Conservation (phyloP, 2,797 vertebrate species). For the Acropternis orthonyx region DNA sequence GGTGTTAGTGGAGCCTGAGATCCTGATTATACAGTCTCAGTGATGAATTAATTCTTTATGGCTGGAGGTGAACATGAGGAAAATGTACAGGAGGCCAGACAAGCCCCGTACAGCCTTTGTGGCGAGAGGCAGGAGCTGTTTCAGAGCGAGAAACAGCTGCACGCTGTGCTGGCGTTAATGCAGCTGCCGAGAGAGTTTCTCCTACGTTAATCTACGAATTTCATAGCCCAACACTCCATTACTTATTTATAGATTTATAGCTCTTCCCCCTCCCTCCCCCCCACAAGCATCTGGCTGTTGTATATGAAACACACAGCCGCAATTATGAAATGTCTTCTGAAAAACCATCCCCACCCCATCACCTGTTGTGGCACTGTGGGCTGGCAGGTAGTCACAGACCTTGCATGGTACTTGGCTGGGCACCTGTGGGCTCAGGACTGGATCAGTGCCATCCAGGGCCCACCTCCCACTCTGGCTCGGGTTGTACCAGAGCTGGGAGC, state of each 20-base stretch:
- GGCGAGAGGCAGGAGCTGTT: background rate
- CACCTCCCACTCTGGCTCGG: background rate
- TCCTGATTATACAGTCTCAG: background rate
- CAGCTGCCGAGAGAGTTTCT: background rate
- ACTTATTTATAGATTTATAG: conserved; percentile 18
- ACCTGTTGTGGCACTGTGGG: fast-evolving
- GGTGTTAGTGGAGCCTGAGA: background rate
- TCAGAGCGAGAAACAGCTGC: background rate
- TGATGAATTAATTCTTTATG: background rate
- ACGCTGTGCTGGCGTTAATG: background rate
- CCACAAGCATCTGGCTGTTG: background rate
- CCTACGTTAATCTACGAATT: background rate
- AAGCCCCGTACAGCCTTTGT: background rate
- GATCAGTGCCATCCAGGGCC: background rate
- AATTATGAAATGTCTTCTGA: background rate
- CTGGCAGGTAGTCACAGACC: background rate
- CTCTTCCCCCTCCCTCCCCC: background rate
- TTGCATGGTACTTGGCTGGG: background rate
- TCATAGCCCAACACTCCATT: conserved; percentile 30
- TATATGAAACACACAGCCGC: background rate
- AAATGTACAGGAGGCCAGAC: background rate
- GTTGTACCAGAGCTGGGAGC: background rate
- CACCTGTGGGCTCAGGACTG: background rate
- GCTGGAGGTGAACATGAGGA: background rate
- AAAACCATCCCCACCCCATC: background rate